Evolutionary conservation across 23 tunicate species (phyloP), one percentile per base, ranked within the genome.

Genomic region (Trididemnum nubilum): DNA sequence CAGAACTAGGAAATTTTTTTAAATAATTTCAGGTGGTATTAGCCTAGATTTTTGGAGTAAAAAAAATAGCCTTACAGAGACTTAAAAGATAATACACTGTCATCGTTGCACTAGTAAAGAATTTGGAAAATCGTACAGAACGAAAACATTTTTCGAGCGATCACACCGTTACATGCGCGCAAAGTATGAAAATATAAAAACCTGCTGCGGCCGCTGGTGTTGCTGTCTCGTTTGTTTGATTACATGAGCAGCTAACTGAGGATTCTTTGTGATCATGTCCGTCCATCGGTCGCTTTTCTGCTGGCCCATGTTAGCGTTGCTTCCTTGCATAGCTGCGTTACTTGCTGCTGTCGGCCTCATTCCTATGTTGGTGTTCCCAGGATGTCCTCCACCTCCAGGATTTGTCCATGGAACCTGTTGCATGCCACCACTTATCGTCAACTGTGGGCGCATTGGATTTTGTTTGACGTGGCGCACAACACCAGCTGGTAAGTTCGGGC

Each of bases 221-320:
- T 76, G 75, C 71, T 78, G 84, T 7, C 78, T 51, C 21, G 33
- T 65, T 74, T 88, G 92, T 36, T 82, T 75, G 39, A 88, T 88
- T 33, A 88, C 81, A 22, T 74, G 74, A 0, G 92, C 85, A 15
- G 87, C 63, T 24, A 90, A 83, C 7, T 80, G 85, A n/a, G 96
- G 96, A 73, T 90, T 84, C 26, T 66, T 73, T 29, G 63, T 80
- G 15, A 89, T 35, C 25, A 82, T 38, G 19, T 78, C 70, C 51
- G 24, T 70, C 69, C 82, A 71, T 63, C 65, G 49, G 0, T 73
- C 73, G 69, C 49, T 26, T 2, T 52, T 50, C 4, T 40, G 31
- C 4, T 35, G 9, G 9, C 30, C 23, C 15, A 59, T 2, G 23
- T 40, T 73, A 9, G 44, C n/a, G 15, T 5, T 7, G 23, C 61